phyloP scores from a whole-genome alignment of 2,888 invertebrate genomes.

The Stegophylla sp. region DNA sequence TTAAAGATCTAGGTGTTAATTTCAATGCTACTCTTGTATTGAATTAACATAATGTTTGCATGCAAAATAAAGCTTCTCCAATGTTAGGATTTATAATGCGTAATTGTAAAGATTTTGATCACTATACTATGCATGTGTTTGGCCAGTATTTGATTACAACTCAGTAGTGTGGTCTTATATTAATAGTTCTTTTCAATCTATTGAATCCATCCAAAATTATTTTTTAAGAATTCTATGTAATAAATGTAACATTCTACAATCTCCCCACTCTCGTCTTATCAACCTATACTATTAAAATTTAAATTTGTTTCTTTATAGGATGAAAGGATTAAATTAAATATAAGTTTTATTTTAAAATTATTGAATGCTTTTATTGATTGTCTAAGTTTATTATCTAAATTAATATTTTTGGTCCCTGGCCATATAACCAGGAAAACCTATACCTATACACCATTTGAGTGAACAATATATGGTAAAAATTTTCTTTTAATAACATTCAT shows the following conservation, averaged over 20 bases:
- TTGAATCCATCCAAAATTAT: no score
- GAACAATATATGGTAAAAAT: neutral
- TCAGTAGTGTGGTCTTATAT: no score
- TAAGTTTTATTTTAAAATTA: neutral
- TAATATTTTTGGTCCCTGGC: neutral
- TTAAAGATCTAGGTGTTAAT: slow-evolving; percentile 8
- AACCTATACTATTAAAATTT: slow-evolving; percentile 2
- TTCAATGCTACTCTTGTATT: neutral
- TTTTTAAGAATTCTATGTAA: no score
- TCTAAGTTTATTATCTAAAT: slow-evolving; percentile 1
- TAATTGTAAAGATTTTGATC: slow-evolving; percentile 1
- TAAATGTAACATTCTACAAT: no score
- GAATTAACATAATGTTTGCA: neutral
- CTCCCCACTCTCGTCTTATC: no score
- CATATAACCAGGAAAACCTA: neutral
- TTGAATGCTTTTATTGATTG: neutral
- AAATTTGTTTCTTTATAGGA: neutral
- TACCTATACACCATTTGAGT: neutral
- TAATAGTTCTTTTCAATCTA: no score
- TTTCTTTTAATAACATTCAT: neutral
- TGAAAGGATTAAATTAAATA: neutral
- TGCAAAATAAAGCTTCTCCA: neutral
- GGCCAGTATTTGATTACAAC: no score
- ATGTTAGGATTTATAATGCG: slow-evolving; percentile 5
- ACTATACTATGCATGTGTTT: no score